phyloP scores from a whole-genome alignment of 2,888 invertebrate genomes.

The Galerucella pusilla region DNA sequence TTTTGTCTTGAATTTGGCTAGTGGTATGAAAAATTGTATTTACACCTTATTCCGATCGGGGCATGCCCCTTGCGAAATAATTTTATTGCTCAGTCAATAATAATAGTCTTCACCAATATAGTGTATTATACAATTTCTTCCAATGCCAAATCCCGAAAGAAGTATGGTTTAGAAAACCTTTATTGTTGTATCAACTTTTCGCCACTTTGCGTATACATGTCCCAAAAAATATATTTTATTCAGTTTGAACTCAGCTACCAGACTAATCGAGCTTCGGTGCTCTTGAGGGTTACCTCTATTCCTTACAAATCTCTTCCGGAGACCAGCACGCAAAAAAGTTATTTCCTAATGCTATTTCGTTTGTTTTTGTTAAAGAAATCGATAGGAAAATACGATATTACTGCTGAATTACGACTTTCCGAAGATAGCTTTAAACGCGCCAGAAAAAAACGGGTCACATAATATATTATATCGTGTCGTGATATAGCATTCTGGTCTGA shows the following conservation, averaged over 20 bases:
- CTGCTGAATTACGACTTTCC: slow-evolving; percentile 27
- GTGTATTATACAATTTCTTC: too few species aligned
- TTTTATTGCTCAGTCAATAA: too few species aligned
- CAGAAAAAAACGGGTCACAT: slow-evolving; percentile 22
- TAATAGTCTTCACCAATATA: too few species aligned
- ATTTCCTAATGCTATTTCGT: slow-evolving; percentile 45
- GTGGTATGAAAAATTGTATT: too few species aligned
- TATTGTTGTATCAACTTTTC: background rate
- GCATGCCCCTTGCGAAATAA: too few species aligned
- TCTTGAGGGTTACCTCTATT: slow-evolving; percentile 44
- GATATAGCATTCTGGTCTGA: background rate
- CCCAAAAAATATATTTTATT: too few species aligned
- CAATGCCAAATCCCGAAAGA: too few species aligned
- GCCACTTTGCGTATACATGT: background rate
- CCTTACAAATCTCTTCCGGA: slow-evolving; percentile 48
- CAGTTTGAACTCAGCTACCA: background rate
- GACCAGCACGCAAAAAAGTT: slow-evolving; percentile 46
- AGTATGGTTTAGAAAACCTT: too few species aligned
- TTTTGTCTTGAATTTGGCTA: too few species aligned
- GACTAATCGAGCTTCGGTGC: slow-evolving; percentile 21
- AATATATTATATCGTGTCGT: background rate
- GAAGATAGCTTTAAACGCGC: slow-evolving; percentile 20
- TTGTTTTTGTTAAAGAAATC: slow-evolving; percentile 39
- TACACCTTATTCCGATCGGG: too few species aligned
- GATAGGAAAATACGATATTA: slow-evolving; percentile 34